Conservation (phyloP, 2,113 vertebrate species). For the Poicephalus gulielmi region DNA sequence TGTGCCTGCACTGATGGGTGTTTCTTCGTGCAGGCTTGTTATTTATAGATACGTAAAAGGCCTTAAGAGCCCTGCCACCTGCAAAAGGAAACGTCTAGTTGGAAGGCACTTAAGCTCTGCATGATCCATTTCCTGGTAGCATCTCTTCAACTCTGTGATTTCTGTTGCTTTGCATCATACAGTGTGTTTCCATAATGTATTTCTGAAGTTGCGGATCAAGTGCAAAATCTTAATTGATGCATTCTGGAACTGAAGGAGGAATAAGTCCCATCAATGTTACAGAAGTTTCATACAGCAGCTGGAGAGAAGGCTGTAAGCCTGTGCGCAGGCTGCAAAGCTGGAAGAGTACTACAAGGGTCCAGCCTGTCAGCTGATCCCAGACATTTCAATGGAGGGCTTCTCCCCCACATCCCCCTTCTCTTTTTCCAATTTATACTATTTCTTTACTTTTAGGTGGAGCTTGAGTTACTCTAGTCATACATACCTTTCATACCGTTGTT, state of each 20-base stretch:
- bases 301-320: not conserved
- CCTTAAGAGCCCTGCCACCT: not conserved
- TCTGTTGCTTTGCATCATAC: not conserved
- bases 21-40: not conserved
- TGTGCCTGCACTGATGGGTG: not conserved
- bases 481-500: no score
- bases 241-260: not conserved
- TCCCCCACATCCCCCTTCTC: no score
- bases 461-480: no score
- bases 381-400: no score
- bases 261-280: not conserved
- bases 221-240: not conserved
- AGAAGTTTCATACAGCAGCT: not conserved
- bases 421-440: no score
- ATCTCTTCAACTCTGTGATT: not conserved
- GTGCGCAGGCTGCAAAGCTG: not conserved
- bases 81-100: not conserved
- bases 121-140: not conserved
- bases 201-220: not conserved
- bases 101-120: not conserved
- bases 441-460: no score
- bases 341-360: not conserved
- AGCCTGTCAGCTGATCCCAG: no score
- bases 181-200: not conserved
- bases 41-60: not conserved